These are phyloP conservation scores for Beroe ovata DNA, from an alignment of 37 sponge, comb jelly and placozoan genomes.

Conservation along the genomic window DNA sequence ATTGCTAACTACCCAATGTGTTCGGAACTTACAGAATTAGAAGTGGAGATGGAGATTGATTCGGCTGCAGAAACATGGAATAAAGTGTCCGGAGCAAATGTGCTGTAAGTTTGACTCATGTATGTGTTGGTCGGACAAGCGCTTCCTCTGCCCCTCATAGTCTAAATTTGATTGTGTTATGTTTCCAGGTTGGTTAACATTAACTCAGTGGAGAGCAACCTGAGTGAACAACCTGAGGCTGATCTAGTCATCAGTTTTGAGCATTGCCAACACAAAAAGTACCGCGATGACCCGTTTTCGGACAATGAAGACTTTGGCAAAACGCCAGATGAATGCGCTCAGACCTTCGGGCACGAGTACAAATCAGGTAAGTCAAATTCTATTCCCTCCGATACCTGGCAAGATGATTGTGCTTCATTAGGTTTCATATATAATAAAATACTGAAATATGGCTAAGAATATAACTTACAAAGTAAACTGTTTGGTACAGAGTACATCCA, in stretches of 20 bases:
- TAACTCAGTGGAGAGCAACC: background rate
- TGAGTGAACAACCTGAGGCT: background rate
- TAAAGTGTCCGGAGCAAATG: background rate
- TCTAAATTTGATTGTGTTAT: too few species aligned
- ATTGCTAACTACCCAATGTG: background rate
- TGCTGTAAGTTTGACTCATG: background rate
- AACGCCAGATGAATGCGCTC: background rate
- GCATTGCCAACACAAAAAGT: background rate
- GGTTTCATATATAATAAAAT: too few species aligned
- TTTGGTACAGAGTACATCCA: conserved; percentile 7
- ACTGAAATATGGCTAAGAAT: too few species aligned
- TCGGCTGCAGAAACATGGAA: background rate
- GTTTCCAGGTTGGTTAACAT: background rate
- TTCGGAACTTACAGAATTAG: background rate
- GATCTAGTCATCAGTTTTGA: background rate
- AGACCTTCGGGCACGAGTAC: background rate
- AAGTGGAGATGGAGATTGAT: background rate
- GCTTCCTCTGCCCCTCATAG: background rate
- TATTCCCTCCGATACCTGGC: too few species aligned
- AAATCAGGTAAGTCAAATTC: background rate
- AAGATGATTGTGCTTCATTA: too few species aligned
- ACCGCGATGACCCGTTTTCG: background rate
- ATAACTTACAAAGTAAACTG: too few species aligned
- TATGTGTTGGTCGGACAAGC: background rate
- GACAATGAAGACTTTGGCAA: background rate